Evolutionary conservation across 1,140 invertebrate genomes (phyloP).

Genomic region (Eciton burchellii): DNA sequence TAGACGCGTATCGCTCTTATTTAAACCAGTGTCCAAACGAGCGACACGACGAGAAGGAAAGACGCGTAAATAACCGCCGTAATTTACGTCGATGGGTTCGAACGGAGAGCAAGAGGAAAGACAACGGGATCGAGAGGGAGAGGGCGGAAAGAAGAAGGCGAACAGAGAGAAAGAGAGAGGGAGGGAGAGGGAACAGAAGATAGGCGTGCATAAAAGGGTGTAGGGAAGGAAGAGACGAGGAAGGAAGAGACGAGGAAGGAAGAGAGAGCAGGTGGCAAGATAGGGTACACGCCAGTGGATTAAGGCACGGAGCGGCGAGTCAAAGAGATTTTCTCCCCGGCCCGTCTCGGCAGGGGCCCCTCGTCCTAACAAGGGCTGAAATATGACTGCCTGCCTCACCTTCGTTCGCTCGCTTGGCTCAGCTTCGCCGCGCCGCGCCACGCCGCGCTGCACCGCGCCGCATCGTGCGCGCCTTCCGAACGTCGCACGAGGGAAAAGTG

Average conservation of each 20-base stretch:
- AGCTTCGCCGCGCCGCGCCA: slow-evolving; percentile 47
- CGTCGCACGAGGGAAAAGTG: slow-evolving; percentile 70
- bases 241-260: slow-evolving; percentile 66
- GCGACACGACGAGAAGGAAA: slow-evolving; percentile 26
- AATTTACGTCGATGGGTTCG: slow-evolving; percentile 66
- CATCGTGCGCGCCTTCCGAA: slow-evolving; percentile 65
- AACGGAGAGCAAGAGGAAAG: slow-evolving; percentile 21
- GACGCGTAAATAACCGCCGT: slow-evolving; percentile 66
- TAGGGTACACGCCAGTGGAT: slow-evolving; percentile 80
- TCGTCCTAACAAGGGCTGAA: slow-evolving; percentile 84
- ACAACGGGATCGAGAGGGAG: not conserved
- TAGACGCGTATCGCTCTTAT: slow-evolving; percentile 33
- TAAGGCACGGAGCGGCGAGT: slow-evolving; percentile 83
- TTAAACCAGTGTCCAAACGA: slow-evolving; percentile 42
- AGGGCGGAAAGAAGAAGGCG: slow-evolving; percentile 34
- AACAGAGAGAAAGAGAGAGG: not conserved
- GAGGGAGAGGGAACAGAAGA: slow-evolving; percentile 5
- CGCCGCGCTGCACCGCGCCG: slow-evolving; percentile 40
- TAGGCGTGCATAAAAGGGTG: slow-evolving; percentile 24
- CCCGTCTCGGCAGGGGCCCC: slow-evolving; percentile 80
- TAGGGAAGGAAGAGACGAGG: slow-evolving; percentile 38
- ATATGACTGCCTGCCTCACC: slow-evolving; percentile 81
- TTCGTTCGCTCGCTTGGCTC: slow-evolving; percentile 48
- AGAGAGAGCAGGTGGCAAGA: slow-evolving; percentile 82
- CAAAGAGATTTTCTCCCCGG: slow-evolving; percentile 83